Percentiles rank a stretch among this genome's conserved stretches.
Evolutionary conservation across 2,888 invertebrate genomes (phyloP).

Genomic region (Lacanobia oleracea): DNA sequence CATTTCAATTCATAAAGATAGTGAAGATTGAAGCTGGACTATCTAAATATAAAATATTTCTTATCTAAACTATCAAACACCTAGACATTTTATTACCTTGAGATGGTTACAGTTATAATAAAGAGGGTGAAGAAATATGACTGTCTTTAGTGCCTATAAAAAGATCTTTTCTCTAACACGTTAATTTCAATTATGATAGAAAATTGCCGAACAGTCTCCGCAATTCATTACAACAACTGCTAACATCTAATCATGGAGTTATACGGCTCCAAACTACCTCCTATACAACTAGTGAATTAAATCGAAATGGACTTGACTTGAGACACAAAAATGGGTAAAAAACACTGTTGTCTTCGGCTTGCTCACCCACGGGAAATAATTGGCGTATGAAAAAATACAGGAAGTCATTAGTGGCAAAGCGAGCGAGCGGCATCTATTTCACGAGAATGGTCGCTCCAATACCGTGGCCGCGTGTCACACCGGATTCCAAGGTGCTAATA

Average conservation of each 20-base stretch:
- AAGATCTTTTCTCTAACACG: conserved; percentile 16
- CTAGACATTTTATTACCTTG: conserved; percentile 33
- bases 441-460: conserved; percentile 76
- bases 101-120: conserved; percentile 29
- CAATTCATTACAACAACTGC: conserved; percentile 21
- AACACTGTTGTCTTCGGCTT: conserved; percentile 80
- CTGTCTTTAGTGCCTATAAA: conserved; percentile 20
- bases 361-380: conserved; percentile 87
- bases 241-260: conserved; percentile 46
- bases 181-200: conserved; percentile 25
- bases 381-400: conserved; percentile 88
- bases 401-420: conserved; percentile 89
- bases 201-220: conserved; percentile 7
- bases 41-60: conserved; percentile 38
- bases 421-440: conserved; percentile 86
- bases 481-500: conserved; percentile 62
- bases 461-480: conserved; percentile 76
- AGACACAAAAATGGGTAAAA: conserved; percentile 67
- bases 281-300: conserved; percentile 67
- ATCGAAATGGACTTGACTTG: conserved; percentile 72
- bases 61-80: conserved; percentile 38
- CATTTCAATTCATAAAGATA: conserved; percentile 57
- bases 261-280: conserved; percentile 36
- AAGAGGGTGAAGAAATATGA: conserved; percentile 27
- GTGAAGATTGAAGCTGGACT: conserved; percentile 17